Percentiles rank a stretch among this genome's conserved stretches.
phyloP scores from a whole-genome alignment of 2,888 invertebrate species.

The Conistra vaccinii region DNA sequence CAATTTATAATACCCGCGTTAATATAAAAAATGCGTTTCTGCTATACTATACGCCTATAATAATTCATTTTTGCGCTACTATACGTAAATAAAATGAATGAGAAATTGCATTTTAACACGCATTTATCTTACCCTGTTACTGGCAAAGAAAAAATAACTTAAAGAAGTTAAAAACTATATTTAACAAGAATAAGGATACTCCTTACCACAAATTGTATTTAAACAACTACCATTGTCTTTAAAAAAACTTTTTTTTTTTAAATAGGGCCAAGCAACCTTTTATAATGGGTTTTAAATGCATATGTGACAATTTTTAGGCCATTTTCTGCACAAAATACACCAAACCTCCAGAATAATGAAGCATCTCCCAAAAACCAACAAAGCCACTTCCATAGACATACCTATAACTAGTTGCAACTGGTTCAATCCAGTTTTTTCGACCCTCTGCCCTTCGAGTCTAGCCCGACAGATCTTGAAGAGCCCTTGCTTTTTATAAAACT shows the following conservation, averaged over 20 bases:
- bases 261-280: not conserved
- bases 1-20: not conserved
- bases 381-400: conserved; percentile 22
- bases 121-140: conserved; percentile 8
- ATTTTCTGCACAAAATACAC: not conserved
- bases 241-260: not conserved
- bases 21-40: conserved; percentile 10
- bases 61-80: conserved; percentile 35
- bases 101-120: conserved; percentile 34
- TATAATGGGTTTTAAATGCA: not conserved
- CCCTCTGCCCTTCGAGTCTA: conserved; percentile 87
- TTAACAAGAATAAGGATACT: not conserved
- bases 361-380: not conserved
- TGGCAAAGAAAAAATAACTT: conserved; percentile 12
- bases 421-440: conserved; percentile 83
- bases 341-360: conserved; percentile 3
- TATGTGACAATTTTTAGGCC: not conserved
- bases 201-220: not conserved
- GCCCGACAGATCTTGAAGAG: conserved; percentile 83
- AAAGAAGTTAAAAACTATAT: conserved; percentile 1
- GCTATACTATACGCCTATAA: not conserved
- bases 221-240: not conserved
- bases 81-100: not conserved
- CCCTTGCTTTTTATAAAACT: conserved; percentile 84
- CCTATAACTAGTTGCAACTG: conserved; percentile 47